Conservation (phyloP, 2,888 invertebrate species). For the Norana najaformis region DNA sequence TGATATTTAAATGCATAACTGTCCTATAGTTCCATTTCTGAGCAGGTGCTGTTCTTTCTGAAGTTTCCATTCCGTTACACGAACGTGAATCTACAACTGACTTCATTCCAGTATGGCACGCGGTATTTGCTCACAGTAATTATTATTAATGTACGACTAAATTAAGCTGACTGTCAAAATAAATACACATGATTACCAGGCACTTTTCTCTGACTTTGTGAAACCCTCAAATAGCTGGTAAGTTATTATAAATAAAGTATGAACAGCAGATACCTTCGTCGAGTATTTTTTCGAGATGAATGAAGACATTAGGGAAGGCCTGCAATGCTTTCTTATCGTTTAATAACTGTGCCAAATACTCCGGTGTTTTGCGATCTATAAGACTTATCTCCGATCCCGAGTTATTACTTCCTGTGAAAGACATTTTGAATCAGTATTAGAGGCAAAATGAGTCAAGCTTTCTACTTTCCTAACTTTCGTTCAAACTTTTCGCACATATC, state of each 20-base stretch:
- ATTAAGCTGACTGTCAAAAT: background rate
- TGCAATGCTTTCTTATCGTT: constrained; percentile 99
- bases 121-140: background rate
- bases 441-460: background rate
- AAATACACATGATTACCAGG: background rate
- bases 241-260: constrained; percentile 13
- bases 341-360: constrained; percentile 98
- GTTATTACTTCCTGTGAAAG: constrained; percentile 10
- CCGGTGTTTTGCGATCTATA: constrained; percentile 67
- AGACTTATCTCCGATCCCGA: constrained; percentile 27
- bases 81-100: background rate
- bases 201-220: background rate
- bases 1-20: background rate
- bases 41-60: background rate
- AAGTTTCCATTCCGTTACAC: background rate
- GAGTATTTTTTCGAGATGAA: constrained; percentile 96
- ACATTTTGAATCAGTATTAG: constrained; percentile 2
- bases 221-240: background rate
- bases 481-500: background rate
- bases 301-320: constrained; percentile 98
- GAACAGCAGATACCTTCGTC: constrained; percentile 87
- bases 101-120: background rate
- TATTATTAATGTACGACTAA: background rate
- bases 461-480: background rate
- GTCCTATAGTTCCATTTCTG: background rate